phyloP scores from a whole-genome alignment of 1,140 invertebrate species.

The Drosophila ambigua region DNA sequence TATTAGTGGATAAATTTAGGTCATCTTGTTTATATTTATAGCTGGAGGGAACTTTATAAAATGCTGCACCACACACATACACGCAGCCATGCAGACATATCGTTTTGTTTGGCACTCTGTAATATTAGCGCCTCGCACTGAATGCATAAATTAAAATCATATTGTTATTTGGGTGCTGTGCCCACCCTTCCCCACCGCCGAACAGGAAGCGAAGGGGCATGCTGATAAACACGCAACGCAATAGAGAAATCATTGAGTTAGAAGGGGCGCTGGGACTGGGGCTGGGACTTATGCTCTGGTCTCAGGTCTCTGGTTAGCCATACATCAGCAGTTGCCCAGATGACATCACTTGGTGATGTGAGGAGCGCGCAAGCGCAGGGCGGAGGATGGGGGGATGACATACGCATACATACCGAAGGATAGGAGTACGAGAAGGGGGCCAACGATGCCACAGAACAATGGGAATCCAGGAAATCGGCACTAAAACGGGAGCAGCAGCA shows the following conservation, averaged over 20 bases:
- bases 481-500: conserved; percentile 21
- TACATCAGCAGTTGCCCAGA: conserved; percentile 50
- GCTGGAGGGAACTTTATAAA: conserved; percentile 22
- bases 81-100: conserved; percentile 1
- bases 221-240: conserved; percentile 55
- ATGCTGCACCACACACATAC: conserved; percentile 17
- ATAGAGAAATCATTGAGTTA: conserved; percentile 39
- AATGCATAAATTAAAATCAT: conserved; percentile 51
- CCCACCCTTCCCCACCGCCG: no score
- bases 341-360: conserved; percentile 69
- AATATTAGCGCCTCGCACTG: conserved; percentile 36
- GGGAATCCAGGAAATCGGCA: conserved; percentile 19
- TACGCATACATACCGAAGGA: conserved; percentile 55
- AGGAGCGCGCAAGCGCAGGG: conserved; percentile 66
- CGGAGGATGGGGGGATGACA: conserved; percentile 11
- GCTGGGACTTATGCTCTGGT: conserved; percentile 37
- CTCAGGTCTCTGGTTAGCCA: conserved; percentile 1
- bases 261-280: conserved; percentile 6
- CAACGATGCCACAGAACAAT: conserved; percentile 55
- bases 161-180: neutral
- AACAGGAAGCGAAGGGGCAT: conserved; percentile 39
- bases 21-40: conserved; percentile 46
- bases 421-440: conserved; percentile 30
- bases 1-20: conserved; percentile 28
- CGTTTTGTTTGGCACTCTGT: conserved; percentile 14